Evolutionary conservation across 1,140 invertebrate species (phyloP), one percentile per base, ranked within the genome.

Genomic region (Lamellibrachia luymesi): DNA sequence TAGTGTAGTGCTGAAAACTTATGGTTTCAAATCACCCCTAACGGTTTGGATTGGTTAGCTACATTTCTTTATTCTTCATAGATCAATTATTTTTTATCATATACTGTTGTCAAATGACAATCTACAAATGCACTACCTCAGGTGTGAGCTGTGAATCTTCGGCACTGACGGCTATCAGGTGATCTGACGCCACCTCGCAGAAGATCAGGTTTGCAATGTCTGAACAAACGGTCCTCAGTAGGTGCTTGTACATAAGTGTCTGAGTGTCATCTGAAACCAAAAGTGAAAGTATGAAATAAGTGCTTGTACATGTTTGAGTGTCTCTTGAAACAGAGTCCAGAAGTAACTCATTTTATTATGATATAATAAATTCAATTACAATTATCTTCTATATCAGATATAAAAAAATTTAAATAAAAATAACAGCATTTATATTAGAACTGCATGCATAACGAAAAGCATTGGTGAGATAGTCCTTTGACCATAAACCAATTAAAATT

Each of bases 181-280:
- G 95, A 91, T 97, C 96, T 93, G 95, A 95, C 49, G 96, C 96
- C 51, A 97, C 93, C 93, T 97, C 96, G 91, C 94, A 94, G 51
- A 97, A 97, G 92, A 99, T 97, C 94, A 98, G 97, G 94, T 97
- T 98, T n/a, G 97, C 97, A 93, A 99, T 97, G 95, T 99, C 98
- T 92, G 97, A 97, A 89, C 98, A 98, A n/a, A 98, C 95, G 2
- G 98, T 98, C 96, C 98, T 98, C 25, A 99, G 95, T 50, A 99
- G 96, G 96, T 99, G 98, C 95, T 98, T 98, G 0, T 97, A 96
- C 92, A 99, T 96, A 92, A 97, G 97, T 1, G 96, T 80, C 95
- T 98, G 97, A 91, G 97, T 96, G 91, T 97, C 97, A 96, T 97
- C 97, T 96, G 93, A 50, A 95, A 95, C 64, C 64, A 22, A 92